Evolutionary conservation across 2,113 vertebrate genomes (phyloP).

Genomic region (Lontra canadensis): DNA sequence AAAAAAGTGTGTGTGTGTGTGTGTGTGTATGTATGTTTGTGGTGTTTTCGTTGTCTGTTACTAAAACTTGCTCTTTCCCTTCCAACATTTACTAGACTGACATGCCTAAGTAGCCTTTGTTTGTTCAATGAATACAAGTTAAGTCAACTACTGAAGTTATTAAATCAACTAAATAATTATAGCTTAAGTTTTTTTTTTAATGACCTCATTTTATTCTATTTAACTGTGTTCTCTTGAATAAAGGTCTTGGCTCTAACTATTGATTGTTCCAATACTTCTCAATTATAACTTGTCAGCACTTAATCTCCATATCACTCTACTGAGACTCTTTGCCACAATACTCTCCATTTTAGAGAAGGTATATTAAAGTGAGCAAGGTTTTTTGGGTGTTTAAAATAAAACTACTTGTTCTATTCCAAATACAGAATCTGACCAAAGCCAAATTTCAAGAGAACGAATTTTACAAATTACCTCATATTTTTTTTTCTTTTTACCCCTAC

Average conservation of each 20-base stretch:
- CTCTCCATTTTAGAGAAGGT: background rate
- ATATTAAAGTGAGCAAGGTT: background rate
- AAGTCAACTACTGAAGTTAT: background rate
- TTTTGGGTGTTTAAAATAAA: background rate
- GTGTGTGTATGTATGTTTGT: background rate
- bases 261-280: background rate
- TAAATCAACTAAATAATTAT: background rate
- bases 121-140: background rate
- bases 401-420: background rate
- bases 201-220: background rate
- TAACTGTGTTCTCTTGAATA: background rate
- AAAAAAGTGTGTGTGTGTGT: background rate
- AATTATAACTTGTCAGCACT: background rate
- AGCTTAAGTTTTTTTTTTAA: background rate
- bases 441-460: background rate
- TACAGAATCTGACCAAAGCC: background rate
- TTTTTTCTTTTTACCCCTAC: background rate
- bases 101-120: background rate
- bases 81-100: background rate
- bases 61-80: background rate
- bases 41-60: background rate
- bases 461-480: background rate
- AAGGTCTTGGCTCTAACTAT: background rate
- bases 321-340: background rate
- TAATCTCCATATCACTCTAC: background rate